Percentiles rank a stretch among this genome's conserved stretches.
Conservation (phyloP, 2,888 invertebrate species). For the Molorchus minor region DNA sequence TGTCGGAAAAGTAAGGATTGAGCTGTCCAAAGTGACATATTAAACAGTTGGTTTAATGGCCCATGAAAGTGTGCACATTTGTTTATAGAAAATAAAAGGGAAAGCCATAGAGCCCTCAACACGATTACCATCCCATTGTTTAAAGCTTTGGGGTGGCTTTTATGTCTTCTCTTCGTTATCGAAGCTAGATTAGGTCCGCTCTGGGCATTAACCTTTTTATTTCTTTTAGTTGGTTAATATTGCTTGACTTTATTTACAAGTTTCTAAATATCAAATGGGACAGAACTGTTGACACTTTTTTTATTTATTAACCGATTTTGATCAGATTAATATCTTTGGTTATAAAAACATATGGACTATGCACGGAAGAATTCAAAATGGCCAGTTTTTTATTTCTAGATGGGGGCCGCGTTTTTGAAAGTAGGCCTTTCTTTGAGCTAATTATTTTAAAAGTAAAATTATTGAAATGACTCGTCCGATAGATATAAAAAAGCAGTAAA, state of each 20-base stretch:
- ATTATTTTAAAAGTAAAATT: too few relatives aligned
- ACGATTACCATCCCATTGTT: slow-evolving; percentile 8
- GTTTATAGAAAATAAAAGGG: slow-evolving; percentile 15
- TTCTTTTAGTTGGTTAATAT: background rate
- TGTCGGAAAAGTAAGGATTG: background rate
- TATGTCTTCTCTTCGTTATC: slow-evolving; percentile 1
- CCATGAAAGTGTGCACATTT: slow-evolving; percentile 21
- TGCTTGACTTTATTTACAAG: background rate
- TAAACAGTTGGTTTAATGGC: slow-evolving; percentile 18
- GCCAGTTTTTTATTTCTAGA: too few relatives aligned
- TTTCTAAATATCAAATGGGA: too few relatives aligned
- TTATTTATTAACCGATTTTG: too few relatives aligned
- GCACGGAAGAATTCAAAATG: too few relatives aligned
- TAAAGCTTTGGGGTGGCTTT: background rate
- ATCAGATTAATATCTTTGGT: too few relatives aligned
- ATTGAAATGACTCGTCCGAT: too few relatives aligned
- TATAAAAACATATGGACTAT: too few relatives aligned
- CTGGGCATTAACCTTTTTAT: background rate
- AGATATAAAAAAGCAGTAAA: too few relatives aligned
- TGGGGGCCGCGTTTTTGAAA: too few relatives aligned
- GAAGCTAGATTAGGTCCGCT: background rate
- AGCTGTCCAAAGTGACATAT: slow-evolving; percentile 23
- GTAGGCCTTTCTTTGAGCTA: too few relatives aligned
- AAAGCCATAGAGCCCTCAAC: background rate
- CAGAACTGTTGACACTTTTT: too few relatives aligned